Conservation (phyloP, 1,140 invertebrate species). For the Eurosta solidaginis region DNA sequence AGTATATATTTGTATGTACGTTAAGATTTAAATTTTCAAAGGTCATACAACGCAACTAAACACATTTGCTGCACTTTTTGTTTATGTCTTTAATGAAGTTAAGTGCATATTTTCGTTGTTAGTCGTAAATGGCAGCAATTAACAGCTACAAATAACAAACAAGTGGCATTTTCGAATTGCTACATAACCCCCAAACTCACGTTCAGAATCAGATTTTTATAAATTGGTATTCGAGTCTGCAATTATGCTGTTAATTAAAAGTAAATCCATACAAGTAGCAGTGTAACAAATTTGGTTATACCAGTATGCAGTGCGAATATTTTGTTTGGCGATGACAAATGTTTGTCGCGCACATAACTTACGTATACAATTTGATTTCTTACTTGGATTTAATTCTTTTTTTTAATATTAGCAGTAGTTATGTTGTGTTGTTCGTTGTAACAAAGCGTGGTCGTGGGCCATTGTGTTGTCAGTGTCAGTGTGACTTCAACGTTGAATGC, state of each 20-base stretch:
- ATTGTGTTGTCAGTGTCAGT: too few relatives aligned
- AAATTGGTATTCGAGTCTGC: slow-evolving; percentile 7
- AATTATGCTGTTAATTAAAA: slow-evolving; percentile 3
- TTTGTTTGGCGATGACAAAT: neutral
- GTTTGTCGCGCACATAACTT: neutral
- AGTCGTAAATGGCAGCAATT: slow-evolving; percentile 9
- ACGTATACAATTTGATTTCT: neutral
- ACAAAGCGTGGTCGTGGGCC: too few relatives aligned
- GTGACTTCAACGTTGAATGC: too few relatives aligned
- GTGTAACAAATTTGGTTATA: slow-evolving; percentile 8
- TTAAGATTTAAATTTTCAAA: neutral
- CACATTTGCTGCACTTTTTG: neutral
- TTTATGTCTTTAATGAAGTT: slow-evolving; percentile 3
- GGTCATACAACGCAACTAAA: neutral
- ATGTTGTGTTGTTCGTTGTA: too few relatives aligned
- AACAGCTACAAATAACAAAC: slow-evolving; percentile 20
- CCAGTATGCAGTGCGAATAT: slow-evolving; percentile 7
- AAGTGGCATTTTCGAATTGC: slow-evolving; percentile 12
- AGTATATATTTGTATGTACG: too few relatives aligned
- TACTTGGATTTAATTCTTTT: too few relatives aligned
- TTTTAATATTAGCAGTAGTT: too few relatives aligned
- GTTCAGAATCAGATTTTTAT: neutral
- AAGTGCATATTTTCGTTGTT: neutral
- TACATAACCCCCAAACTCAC: neutral
- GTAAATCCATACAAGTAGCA: neutral